Percentiles rank a stretch among this genome's conserved stretches.
These are phyloP conservation scores for Lagorchestes hirsutus DNA, from an alignment of 2,797 vertebrate genomes.

Conservation along the genomic window DNA sequence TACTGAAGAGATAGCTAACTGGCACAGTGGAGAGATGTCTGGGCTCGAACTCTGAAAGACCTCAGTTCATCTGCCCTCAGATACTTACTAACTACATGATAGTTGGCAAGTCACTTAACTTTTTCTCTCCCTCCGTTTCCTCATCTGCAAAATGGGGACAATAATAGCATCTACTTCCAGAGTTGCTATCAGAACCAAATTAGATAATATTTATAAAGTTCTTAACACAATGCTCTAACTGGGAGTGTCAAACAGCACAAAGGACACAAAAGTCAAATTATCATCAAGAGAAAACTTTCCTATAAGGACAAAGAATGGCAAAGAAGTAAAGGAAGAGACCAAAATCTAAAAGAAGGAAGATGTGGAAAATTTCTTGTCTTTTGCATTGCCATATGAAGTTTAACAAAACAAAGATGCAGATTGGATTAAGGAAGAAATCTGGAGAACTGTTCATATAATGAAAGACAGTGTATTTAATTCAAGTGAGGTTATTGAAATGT, in stretches of 20 bases:
- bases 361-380: background rate
- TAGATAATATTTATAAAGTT: too few relatives aligned
- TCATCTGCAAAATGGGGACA: too few relatives aligned
- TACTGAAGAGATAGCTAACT: too few relatives aligned
- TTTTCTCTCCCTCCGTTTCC: too few relatives aligned
- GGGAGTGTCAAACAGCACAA: background rate
- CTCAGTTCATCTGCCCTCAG: too few relatives aligned
- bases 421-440: background rate
- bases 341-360: background rate
- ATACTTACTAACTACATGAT: too few relatives aligned
- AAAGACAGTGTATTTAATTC: background rate
- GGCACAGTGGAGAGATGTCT: too few relatives aligned
- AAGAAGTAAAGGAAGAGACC: background rate
- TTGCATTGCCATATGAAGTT: background rate
- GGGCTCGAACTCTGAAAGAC: too few relatives aligned
- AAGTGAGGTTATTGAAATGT: background rate
- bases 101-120: too few relatives aligned
- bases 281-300: background rate
- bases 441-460: background rate
- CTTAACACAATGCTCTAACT: background rate
- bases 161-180: too few relatives aligned
- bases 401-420: background rate
- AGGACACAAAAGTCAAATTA: background rate
- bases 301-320: too few relatives aligned
- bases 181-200: too few relatives aligned